phyloP scores from a whole-genome alignment of 2,797 vertebrate species.

The Micromesistius poutassou region DNA sequence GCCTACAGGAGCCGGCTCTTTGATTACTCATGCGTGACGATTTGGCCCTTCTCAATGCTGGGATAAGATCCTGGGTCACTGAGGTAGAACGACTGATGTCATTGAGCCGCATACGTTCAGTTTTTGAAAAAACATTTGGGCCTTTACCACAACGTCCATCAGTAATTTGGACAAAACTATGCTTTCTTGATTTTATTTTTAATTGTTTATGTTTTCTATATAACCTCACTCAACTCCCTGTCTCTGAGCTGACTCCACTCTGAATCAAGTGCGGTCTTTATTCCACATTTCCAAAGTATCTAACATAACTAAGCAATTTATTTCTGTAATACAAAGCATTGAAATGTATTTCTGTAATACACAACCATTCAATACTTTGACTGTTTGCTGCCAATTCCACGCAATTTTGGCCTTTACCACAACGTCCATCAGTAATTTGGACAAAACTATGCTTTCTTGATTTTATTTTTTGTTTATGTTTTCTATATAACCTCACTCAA shows the following conservation, averaged over 20 bases:
- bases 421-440: no score
- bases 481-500: neutral
- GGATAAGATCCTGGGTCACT: neutral
- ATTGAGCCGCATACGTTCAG: neutral
- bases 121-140: neutral
- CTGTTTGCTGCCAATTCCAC: no score
- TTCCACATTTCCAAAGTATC: constrained; percentile 2
- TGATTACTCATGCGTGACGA: constrained; percentile 3
- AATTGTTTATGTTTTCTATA: neutral
- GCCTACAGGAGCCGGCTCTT: neutral
- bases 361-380: neutral
- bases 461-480: neutral
- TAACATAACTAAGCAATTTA: neutral
- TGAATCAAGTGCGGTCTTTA: no score
- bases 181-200: neutral
- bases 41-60: neutral
- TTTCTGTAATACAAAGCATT: neutral
- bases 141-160: no score
- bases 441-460: no score
- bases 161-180: no score
- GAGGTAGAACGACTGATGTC: neutral
- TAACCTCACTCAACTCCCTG: neutral
- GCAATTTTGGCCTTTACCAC: neutral
- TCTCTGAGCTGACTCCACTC: neutral
- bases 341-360: neutral